phyloP scores from a whole-genome alignment of 2,113 vertebrate genomes.

The Elachura formosa region DNA sequence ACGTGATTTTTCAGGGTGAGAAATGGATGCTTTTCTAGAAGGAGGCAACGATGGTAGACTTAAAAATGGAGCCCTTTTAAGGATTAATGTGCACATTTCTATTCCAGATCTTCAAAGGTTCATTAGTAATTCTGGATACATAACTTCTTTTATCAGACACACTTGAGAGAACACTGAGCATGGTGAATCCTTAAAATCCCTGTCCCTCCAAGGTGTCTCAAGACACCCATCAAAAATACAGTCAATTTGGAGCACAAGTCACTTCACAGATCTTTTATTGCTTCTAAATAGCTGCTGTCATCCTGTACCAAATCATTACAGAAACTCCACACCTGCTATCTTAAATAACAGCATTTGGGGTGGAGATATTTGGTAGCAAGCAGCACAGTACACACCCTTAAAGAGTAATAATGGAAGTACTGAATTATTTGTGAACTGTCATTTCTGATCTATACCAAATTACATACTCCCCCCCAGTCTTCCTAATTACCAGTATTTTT shows the following conservation, averaged over 20 bases:
- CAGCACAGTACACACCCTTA: rapidly evolving
- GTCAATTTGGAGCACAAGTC: neutral
- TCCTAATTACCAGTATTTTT: conserved; percentile 6
- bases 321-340: neutral
- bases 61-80: neutral
- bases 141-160: neutral
- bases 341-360: neutral
- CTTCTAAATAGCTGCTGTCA: neutral
- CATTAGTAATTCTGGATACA: neutral
- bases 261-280: neutral
- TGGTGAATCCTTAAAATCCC: neutral
- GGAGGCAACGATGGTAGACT: neutral
- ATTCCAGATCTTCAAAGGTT: neutral
- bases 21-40: neutral
- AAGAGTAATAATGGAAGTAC: neutral
- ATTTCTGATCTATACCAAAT: conserved; percentile 24
- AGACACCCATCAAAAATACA: neutral
- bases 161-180: neutral
- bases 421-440: conserved; percentile 44
- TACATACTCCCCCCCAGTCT: neutral
- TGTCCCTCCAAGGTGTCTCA: neutral
- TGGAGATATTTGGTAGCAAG: neutral
- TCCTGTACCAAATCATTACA: neutral
- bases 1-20: neutral
- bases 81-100: neutral